These are phyloP conservation scores for Tillus elongatus DNA, from an alignment of 2,888 invertebrate species.

Conservation along the genomic window DNA sequence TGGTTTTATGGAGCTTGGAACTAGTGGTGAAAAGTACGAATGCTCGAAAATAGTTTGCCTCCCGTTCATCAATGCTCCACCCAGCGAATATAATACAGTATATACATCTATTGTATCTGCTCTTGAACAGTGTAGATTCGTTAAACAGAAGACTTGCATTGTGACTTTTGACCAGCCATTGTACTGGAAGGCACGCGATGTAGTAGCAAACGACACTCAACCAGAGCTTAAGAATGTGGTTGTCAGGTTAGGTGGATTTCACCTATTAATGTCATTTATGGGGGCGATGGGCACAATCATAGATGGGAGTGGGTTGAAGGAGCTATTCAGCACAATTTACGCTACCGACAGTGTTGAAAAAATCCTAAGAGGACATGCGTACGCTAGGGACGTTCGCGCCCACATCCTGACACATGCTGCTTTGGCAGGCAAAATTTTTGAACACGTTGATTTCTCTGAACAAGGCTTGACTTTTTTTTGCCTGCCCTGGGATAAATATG, in stretches of 20 bases:
- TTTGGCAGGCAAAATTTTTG: too few relatives aligned
- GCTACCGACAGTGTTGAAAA: conserved; percentile 22
- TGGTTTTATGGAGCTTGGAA: conserved; percentile 22
- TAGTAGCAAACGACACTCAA: conserved; percentile 11
- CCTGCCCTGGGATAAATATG: too few relatives aligned
- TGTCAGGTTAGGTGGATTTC: conserved; percentile 15
- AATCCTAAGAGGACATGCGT: conserved; percentile 23
- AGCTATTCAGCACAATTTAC: conserved; percentile 22
- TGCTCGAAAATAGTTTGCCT: conserved; percentile 11
- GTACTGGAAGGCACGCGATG: conserved; percentile 23
- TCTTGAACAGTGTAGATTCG: conserved; percentile 11
- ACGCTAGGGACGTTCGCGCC: conserved; percentile 21
- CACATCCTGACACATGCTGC: conserved; percentile 12
- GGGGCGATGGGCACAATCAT: conserved; percentile 5
- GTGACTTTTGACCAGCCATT: conserved; percentile 27
- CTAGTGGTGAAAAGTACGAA: conserved; percentile 5
- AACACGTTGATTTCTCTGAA: too few relatives aligned
- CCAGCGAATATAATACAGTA: conserved; percentile 18
- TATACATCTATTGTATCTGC: conserved; percentile 18
- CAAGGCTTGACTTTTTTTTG: too few relatives aligned
- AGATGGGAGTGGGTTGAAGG: too few relatives aligned
- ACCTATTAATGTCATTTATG: conserved; percentile 10
- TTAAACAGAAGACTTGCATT: conserved; percentile 17
- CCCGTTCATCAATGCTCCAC: conserved; percentile 18
- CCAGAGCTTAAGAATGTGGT: conserved; percentile 13